Conservation (phyloP, 2,113 vertebrate genomes). For the Myodes glareolus region DNA sequence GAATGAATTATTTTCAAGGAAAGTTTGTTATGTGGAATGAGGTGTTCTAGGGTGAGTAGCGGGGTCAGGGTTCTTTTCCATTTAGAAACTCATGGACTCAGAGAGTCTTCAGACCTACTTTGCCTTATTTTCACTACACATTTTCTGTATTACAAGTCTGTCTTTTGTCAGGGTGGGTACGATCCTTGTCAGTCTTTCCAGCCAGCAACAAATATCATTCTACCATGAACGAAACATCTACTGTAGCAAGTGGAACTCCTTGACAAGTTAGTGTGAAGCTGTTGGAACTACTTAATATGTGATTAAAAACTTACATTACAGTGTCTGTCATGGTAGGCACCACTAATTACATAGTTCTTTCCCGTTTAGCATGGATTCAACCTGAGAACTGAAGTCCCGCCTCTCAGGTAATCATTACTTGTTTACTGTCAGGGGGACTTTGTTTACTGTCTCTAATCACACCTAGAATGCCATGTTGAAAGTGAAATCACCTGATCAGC, state of each 20-base stretch:
- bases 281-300: neutral
- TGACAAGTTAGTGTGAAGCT: neutral
- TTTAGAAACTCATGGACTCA: neutral
- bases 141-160: neutral
- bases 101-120: neutral
- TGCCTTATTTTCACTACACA: neutral
- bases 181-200: slow-evolving; percentile 12
- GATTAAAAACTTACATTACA: neutral
- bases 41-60: neutral
- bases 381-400: neutral
- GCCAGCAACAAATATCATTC: neutral
- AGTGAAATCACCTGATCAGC: neutral
- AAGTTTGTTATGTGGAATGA: slow-evolving; percentile 31
- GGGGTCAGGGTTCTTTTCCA: slow-evolving; percentile 8
- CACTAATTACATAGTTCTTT: neutral
- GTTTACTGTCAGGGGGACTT: neutral
- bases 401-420: neutral
- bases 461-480: neutral
- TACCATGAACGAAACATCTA: neutral
- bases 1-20: slow-evolving; percentile 23
- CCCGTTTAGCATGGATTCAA: neutral
- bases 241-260: slow-evolving; percentile 22
- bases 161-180: neutral
- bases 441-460: neutral
- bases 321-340: neutral